Conservation (phyloP, 2,797 vertebrate genomes). For the Pyrocephalus nanus region DNA sequence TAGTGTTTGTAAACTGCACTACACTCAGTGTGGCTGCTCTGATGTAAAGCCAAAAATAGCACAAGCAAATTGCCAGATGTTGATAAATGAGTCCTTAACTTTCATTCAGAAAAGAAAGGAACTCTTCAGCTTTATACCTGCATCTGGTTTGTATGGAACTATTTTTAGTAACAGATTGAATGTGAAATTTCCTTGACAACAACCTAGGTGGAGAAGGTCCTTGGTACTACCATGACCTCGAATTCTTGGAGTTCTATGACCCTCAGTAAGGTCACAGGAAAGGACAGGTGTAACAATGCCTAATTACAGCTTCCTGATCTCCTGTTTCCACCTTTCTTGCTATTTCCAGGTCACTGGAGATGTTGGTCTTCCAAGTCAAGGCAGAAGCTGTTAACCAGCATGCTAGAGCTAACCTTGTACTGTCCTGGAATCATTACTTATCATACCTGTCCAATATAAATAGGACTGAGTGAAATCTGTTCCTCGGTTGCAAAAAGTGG, state of each 20-base stretch:
- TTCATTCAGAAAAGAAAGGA: background rate
- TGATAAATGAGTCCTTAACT: background rate
- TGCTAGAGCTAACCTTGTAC: background rate
- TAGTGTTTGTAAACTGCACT: constrained; percentile 40
- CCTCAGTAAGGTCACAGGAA: background rate
- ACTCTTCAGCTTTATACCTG: background rate
- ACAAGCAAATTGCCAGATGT: constrained; percentile 20
- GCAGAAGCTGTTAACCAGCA: background rate
- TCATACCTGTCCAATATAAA: constrained; percentile 89
- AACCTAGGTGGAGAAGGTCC: background rate
- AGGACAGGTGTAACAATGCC: background rate
- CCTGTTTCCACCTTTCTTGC: background rate
- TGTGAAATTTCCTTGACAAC: background rate
- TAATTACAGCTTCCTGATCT: background rate
- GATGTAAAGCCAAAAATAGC: constrained; percentile 46
- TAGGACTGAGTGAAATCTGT: constrained; percentile 68
- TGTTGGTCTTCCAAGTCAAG: background rate
- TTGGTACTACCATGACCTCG: background rate
- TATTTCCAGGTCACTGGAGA: background rate
- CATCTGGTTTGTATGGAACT: background rate
- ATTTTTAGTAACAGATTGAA: background rate
- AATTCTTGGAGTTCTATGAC: background rate
- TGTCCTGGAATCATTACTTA: background rate
- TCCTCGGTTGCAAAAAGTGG: constrained; percentile 88
- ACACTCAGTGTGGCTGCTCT: constrained; percentile 2